Percentiles rank a stretch among this genome's conserved stretches.
These are phyloP conservation scores for Pseudorhombus dupliciocellatus DNA, from an alignment of 2,113 vertebrate species.

Conservation along the genomic window DNA sequence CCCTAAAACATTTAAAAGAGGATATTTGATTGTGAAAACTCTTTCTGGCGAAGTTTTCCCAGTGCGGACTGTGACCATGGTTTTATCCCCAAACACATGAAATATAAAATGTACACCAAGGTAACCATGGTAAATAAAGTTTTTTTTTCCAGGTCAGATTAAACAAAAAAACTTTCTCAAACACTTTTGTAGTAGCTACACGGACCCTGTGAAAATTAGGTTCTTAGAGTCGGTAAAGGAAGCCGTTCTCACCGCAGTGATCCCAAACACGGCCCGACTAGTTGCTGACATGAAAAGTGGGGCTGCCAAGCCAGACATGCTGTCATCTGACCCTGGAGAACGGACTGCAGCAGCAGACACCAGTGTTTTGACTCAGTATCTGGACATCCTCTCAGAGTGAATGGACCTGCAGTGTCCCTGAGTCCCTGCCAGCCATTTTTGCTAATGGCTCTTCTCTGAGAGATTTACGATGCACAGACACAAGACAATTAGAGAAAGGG, in stretches of 20 bases:
- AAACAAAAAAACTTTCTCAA: too few species aligned
- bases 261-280: conserved; percentile 42
- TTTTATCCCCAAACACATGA: conserved; percentile 60
- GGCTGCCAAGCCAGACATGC: conserved; percentile 58
- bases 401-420: conserved; percentile 40
- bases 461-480: conserved; percentile 76
- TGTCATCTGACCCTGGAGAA: conserved; percentile 60
- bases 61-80: conserved; percentile 62
- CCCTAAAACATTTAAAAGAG: conserved; percentile 73
- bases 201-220: conserved; percentile 41
- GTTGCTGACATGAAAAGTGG: conserved; percentile 56
- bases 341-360: conserved; percentile 35
- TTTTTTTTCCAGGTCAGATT: conserved; percentile 13
- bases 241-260: conserved; percentile 54
- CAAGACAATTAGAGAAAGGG: conserved; percentile 75
- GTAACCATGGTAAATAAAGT: conserved; percentile 20
- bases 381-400: conserved; percentile 66
- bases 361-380: conserved; percentile 45
- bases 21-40: conserved; percentile 77
- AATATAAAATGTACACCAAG: conserved; percentile 55
- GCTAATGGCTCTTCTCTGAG: conserved; percentile 69
- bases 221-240: conserved; percentile 44
- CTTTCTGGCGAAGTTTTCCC: conserved; percentile 58
- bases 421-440: conserved; percentile 68
- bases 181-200: neutral